These are phyloP conservation scores for Anthopleura xanthogrammica DNA, from an alignment of 92 coral and sea anemone species.

Conservation along the genomic window DNA sequence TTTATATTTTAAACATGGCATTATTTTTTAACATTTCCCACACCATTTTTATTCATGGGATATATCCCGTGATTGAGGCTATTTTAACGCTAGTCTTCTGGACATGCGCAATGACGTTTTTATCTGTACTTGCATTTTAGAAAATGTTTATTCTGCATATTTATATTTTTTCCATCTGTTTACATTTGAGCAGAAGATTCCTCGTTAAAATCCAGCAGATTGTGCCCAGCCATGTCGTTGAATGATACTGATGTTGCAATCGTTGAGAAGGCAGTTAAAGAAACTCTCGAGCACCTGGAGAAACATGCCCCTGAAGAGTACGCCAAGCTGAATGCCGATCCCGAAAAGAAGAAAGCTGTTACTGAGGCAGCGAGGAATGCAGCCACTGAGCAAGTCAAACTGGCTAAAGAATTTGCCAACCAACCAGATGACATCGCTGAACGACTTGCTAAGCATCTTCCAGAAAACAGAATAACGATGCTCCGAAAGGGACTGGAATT, in stretches of 20 bases:
- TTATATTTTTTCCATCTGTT: no score
- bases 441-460: constrained; percentile 48
- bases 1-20: no score
- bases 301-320: constrained; percentile 53
- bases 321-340: constrained; percentile 47
- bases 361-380: constrained; percentile 49
- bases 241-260: constrained; percentile 13
- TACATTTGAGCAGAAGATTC: no score
- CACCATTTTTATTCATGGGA: no score
- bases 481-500: constrained; percentile 46
- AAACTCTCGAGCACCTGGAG: constrained; percentile 47
- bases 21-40: no score
- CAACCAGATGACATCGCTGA: constrained; percentile 55
- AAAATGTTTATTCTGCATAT: no score
- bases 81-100: no score
- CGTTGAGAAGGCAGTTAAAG: constrained; percentile 51
- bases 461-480: constrained; percentile 47
- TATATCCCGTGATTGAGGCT: no score
- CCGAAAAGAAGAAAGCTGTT: constrained; percentile 34
- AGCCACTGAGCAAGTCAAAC: constrained; percentile 58
- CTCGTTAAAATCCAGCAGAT: no score
- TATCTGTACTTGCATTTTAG: no score
- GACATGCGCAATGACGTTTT: no score
- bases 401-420: constrained; percentile 54
- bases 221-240: constrained; percentile 1